Evolutionary conservation across 2,797 vertebrate genomes (phyloP).

Genomic region (Myotis pilosus): DNA sequence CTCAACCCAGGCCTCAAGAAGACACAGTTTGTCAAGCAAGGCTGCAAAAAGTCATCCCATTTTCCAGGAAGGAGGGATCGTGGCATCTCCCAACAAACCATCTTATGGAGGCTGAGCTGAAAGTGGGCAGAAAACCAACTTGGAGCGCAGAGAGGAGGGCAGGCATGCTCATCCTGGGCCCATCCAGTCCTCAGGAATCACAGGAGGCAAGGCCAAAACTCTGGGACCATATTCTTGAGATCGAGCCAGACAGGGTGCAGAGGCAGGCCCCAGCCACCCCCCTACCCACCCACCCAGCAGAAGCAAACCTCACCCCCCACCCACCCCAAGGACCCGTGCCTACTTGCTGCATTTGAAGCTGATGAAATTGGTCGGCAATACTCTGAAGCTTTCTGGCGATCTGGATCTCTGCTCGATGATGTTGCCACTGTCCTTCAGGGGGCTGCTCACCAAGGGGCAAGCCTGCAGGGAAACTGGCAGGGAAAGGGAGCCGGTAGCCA

Average conservation of each 20-base stretch:
- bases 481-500: constrained; percentile 86
- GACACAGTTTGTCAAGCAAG: not conserved
- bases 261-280: not conserved
- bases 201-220: not conserved
- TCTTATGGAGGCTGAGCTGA: not conserved
- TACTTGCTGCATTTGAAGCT: constrained; percentile 88
- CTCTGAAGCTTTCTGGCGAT: constrained; percentile 87
- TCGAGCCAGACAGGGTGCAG: not conserved
- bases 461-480: constrained; percentile 82
- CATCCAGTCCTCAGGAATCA: not conserved
- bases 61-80: not conserved
- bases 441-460: constrained; percentile 81
- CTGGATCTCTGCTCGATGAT: constrained; percentile 84
- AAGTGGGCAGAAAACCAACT: not conserved
- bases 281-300: not conserved
- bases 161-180: not conserved
- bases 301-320: not conserved
- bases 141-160: not conserved
- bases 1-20: not conserved
- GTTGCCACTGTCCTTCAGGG: constrained; percentile 83
- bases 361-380: constrained; percentile 89
- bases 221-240: not conserved
- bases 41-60: not conserved
- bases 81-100: not conserved
- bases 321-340: constrained; percentile 51